Evolutionary conservation across 2,797 vertebrate species (phyloP).

Genomic region (Melanotaenia nigrans): DNA sequence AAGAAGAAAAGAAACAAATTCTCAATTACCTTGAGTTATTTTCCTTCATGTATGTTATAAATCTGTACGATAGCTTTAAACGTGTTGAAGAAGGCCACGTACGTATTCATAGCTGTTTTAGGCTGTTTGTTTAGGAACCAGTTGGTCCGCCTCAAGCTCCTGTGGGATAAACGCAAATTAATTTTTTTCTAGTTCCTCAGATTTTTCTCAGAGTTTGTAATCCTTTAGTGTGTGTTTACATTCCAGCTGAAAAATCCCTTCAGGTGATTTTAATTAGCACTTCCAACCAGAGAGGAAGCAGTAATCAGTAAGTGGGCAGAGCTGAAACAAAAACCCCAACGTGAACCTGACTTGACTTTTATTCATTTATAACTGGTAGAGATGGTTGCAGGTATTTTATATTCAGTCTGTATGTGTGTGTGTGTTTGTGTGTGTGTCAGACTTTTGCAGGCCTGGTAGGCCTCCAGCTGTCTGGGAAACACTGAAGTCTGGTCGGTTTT

Average conservation of each 20-base stretch:
- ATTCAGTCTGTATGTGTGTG: background rate
- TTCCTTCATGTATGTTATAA: too few species aligned
- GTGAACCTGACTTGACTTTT: background rate
- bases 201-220: background rate
- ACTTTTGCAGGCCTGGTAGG: background rate
- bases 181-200: too few species aligned
- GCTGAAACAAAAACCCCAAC: conserved; percentile 1
- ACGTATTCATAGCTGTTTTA: background rate
- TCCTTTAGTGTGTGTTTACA: conserved; percentile 1
- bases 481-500: background rate
- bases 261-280: conserved; percentile 43
- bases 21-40: background rate
- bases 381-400: background rate
- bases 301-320: background rate
- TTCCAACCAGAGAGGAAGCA: conserved; percentile 22
- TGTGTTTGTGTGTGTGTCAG: background rate
- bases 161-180: background rate
- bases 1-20: background rate
- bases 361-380: background rate
- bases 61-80: too few species aligned
- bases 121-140: background rate
- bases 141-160: background rate
- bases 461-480: background rate
- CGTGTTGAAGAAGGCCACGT: too few species aligned
- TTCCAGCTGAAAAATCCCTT: conserved; percentile 23